Conservation (phyloP, 1,140 invertebrate genomes). For the Drosophila nikananu region DNA sequence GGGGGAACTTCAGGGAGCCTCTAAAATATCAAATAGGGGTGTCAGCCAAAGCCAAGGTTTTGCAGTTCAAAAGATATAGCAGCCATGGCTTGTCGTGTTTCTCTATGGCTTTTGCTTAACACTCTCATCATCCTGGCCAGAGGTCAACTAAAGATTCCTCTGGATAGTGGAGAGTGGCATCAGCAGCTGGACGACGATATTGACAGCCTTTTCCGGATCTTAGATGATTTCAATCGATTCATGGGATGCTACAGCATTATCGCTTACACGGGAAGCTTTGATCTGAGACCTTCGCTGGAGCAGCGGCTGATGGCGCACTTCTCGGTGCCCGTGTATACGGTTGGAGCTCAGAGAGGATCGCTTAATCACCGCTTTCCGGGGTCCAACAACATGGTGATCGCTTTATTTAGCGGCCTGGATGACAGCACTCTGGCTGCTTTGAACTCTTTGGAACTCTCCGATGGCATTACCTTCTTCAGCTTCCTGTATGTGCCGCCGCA, state of each 20-base stretch:
- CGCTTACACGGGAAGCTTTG: background rate
- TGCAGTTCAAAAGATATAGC: background rate
- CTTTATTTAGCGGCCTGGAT: conserved; percentile 3
- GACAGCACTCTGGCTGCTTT: background rate
- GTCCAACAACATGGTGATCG: background rate
- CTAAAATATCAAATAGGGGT: background rate
- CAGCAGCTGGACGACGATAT: background rate
- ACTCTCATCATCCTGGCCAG: background rate
- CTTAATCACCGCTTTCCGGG: background rate
- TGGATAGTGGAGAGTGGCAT: background rate
- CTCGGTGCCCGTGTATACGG: background rate
- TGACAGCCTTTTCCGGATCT: background rate
- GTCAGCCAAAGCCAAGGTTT: background rate
- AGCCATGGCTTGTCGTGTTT: background rate
- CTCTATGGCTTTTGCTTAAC: background rate
- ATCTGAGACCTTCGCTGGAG: background rate
- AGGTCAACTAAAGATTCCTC: background rate
- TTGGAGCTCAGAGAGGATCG: background rate
- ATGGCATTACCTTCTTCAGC: background rate
- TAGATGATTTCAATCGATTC: background rate
- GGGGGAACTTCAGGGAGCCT: background rate
- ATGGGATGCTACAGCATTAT: background rate
- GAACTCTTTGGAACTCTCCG: background rate
- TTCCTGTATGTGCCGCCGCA: background rate
- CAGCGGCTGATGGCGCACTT: background rate